Base-by-base conservation (phyloP, 2,888 invertebrate species). In the Schizotus pectinicornis region DNA sequence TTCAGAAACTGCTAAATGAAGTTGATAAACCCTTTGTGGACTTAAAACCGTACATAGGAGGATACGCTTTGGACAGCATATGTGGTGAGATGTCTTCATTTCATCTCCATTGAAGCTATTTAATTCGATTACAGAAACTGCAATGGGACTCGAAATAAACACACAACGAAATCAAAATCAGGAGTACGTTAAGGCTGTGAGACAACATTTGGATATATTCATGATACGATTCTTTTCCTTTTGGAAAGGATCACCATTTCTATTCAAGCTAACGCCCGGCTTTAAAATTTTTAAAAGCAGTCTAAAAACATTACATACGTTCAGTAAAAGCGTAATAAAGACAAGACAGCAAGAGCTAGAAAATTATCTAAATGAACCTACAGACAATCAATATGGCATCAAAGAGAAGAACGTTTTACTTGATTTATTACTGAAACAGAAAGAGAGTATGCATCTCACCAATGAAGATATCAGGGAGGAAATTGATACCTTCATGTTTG, bases 51-150 rank as follows among this genome's bases (percentile, higher is more conserved):
- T 80, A 84, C 56, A 78, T 89, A 1, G 82, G 83, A 73, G 81
- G 79, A 49, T 88, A 80, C 78, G 84, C 81, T 3, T 74, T 88
- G 68, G 86, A 86, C 72, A 81, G 85, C 31, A 84, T 87, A 50
- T 84, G 86, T 73, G 84, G 86, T 86, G 76, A 75, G 14, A 37
- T 32, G 9, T 34, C 37, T 13, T 7, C 11, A 12, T n/a, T 11
- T 6, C 8, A 12, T 6, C 30, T n/a, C 6, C 9, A 36, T 30
- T 22, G 9, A 30, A 38, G n/a, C 31, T 6, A 11, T 7, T 37
- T 38, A 34, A 13, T n/a, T 13, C 14, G 35, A 43, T 77, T 73
- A 61, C 75, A 80, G 84, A 85, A 66, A 83, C 84, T 34, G 84
- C 85, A 2, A 85, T 85, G 85, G 85, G 85, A 7, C 73, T 75